These are phyloP conservation scores for Sphenodon punctatus DNA, from an alignment of 2,797 vertebrate genomes.

Conservation along the genomic window DNA sequence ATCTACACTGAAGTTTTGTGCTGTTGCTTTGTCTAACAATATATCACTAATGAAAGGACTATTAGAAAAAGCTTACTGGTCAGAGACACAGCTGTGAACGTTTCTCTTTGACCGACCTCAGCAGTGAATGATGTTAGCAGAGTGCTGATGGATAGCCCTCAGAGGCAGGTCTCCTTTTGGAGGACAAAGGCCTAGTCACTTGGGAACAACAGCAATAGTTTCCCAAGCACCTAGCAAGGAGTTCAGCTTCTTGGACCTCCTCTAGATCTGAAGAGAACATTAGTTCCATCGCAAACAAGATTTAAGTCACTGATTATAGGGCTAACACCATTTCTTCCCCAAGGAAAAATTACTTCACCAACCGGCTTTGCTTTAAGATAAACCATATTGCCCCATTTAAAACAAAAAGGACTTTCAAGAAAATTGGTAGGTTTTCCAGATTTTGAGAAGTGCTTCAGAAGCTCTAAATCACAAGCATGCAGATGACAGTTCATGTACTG, in stretches of 20 bases:
- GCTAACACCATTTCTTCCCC: conserved; percentile 22
- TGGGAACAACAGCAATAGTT: conserved; percentile 70
- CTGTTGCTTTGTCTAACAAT: conserved; percentile 31
- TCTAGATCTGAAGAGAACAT: conserved; percentile 78
- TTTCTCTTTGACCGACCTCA: conserved; percentile 53
- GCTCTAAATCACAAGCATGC: neutral
- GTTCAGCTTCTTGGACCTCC: conserved; percentile 81
- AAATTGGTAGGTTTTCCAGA: neutral
- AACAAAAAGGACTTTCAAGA: neutral
- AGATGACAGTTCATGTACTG: neutral
- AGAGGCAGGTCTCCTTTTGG: conserved; percentile 52
- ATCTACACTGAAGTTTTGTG: conserved; percentile 28
- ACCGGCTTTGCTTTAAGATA: neutral
- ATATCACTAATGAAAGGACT: conserved; percentile 47
- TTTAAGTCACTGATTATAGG: conserved; percentile 29
- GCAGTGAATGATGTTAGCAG: conserved; percentile 42
- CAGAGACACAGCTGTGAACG: conserved; percentile 52
- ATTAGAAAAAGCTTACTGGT: conserved; percentile 34
- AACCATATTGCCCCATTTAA: neutral
- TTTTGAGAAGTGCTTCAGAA: conserved; percentile 29
- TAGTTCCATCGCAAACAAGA: conserved; percentile 73
- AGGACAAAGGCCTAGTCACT: conserved; percentile 60
- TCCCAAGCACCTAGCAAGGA: conserved; percentile 76
- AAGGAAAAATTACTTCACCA: conserved; percentile 24
- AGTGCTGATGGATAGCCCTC: conserved; percentile 60